Evolutionary conservation across 37 sponge, comb jelly and placozoan genomes (phyloP), one percentile per base, ranked within the genome.

Genomic region (Haliclona indistincta): DNA sequence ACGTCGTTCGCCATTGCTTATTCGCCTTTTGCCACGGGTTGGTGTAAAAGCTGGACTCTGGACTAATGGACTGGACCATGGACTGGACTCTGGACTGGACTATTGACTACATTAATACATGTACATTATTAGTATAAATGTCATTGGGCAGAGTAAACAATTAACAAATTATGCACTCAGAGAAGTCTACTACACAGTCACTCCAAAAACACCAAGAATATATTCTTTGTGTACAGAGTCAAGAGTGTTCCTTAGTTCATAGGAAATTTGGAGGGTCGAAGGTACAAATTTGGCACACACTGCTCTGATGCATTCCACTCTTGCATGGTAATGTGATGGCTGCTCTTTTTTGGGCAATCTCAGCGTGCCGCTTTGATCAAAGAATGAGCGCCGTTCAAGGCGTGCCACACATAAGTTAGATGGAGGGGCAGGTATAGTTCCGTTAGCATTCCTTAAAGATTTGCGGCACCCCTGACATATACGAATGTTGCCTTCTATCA

Each of bases 401-500:
- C 36, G 67, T 4, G 67, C 33, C 5, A 65, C 38, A 4, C 23
- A n/a, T 4, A 29, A 8, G 10, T 65, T 36, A 65, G 23, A 29
- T 29, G 67, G 67, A 65, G 67, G 39, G 4, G 67, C 22, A 65
- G 67, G 67, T 4, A 65, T 47, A n/a, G 67, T 33, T 65, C 39
- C 39, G 30, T 65, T 36, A 37, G 36, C 22, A 49, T 44, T 30
- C 22, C 67, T 32, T 8, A 65, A 37, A 37, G 38, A 54, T n/a
- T 55, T 55, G 7, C 61, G 23, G 62, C 75, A 74, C 1, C 75
- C 75, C 56, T 74, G 75, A 58, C 75, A 74, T 1, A 74, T 39
- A 22, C 75, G 61, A 38, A 74, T 56, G 42, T 74, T 74, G 1
- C 75, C 75, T 6, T 6, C 38, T 32, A 74, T 23, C 1, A 36